Evolutionary conservation across 2,113 vertebrate species (phyloP).

Genomic region (Sceloporus undulatus): DNA sequence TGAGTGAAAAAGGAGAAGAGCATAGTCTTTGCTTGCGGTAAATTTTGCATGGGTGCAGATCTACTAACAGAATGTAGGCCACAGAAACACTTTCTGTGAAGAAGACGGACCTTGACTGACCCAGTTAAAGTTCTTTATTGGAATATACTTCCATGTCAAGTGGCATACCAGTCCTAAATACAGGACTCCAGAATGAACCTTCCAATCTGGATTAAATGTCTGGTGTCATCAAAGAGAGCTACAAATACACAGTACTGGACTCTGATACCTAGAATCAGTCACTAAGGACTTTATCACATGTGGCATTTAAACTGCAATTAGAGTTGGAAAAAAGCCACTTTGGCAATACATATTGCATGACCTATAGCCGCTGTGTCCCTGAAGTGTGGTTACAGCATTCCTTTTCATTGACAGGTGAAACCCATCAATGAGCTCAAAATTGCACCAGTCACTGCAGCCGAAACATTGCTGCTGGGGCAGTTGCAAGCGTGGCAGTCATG

Average conservation of each 20-base stretch:
- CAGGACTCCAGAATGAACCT: neutral
- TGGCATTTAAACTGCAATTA: no score
- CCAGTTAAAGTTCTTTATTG: neutral
- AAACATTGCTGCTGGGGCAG: no score
- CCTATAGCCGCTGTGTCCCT: no score
- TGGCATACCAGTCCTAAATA: neutral
- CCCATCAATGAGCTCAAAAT: no score
- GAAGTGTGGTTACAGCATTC: no score
- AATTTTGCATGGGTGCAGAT: conserved; percentile 18
- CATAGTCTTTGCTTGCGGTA: neutral
- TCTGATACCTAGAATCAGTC: neutral
- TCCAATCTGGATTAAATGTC: neutral
- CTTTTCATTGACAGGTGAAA: no score
- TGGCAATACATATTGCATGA: no score
- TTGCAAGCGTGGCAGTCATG: no score
- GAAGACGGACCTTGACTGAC: neutral
- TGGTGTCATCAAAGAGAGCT: neutral
- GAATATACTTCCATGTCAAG: neutral
- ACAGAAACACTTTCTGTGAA: neutral
- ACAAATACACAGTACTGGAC: neutral
- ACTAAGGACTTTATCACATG: neutral
- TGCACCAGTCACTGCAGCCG: no score
- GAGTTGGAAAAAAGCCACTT: no score
- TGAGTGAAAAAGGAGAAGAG: neutral
- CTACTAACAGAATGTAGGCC: neutral